Evolutionary conservation across 1,140 invertebrate species (phyloP), one percentile per base, ranked within the genome.

Genomic region (Neocloeon triangulifer): DNA sequence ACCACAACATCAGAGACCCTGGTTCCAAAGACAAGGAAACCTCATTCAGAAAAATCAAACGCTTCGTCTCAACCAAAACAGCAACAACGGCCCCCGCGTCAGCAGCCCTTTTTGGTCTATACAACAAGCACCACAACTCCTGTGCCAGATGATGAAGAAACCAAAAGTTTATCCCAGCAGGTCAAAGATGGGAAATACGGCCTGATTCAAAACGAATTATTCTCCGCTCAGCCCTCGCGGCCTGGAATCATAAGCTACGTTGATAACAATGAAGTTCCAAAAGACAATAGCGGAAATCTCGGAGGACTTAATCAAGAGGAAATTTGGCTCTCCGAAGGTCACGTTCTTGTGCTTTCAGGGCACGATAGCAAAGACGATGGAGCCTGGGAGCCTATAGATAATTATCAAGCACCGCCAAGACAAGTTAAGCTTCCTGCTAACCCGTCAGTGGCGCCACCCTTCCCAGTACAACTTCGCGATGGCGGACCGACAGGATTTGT

Each of bases 121-220:
- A 18, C 27, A n/a, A 16, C 14, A 10, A 16, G 27, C 8, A 16
- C 14, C 14, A 14, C 10, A 18, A 29, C 13, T 5, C 27, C 10
- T 14, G 27, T n/a, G 27, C 14, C 10, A 25, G 14, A 25, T 41
- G 71, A 76, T 31, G 77, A 81, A 30, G 68, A 72, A 8, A 75
- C 70, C 42, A 82, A 82, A 46, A 81, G 77, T 2, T 53, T 84
- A 17, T 67, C 75, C 0, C 75, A 84, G 49, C 78, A 84, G 53
- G 76, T 84, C 30, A 69, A 74, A 25, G 79, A 84, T 44, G 80
- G 79, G 7, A 85, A 84, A 54, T 88, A 88, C 47, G 80, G 77
- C 2, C 53, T 86, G 1, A 80, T 88, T 37, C 78, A 85, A 42
- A 73, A 74, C 45, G 80, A 86, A 51, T 61, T 85, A 29, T 79